A percentile compares a stretch with the other conserved stretches of the same genome.
These are phyloP conservation scores for Empidonax alnorum DNA, from an alignment of 2,113 vertebrate genomes.

Conservation along the genomic window DNA sequence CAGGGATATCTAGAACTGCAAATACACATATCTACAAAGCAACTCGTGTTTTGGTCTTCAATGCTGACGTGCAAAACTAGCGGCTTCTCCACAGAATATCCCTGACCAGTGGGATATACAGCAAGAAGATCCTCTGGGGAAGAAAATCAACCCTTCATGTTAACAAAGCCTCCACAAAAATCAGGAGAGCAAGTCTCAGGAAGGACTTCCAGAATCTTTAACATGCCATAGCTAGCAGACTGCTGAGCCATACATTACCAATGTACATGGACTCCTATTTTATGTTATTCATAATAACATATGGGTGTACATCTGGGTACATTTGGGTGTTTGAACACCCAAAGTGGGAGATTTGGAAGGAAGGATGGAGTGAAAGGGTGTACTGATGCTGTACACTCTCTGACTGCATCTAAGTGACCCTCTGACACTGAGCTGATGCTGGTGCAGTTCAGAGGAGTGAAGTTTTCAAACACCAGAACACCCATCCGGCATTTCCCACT, in stretches of 20 bases:
- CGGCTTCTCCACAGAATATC: not conserved
- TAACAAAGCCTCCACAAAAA: not conserved
- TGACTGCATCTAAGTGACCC: not conserved
- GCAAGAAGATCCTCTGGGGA: not conserved
- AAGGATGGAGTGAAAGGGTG: not conserved
- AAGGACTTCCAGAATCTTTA: not conserved
- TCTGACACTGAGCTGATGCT: not conserved
- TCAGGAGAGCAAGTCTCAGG: not conserved
- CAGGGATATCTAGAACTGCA: not conserved
- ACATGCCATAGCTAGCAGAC: not conserved
- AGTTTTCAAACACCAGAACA: not conserved
- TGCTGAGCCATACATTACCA: not conserved
- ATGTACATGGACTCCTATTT: not conserved
- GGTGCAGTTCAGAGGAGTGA: not conserved
- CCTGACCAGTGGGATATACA: not conserved
- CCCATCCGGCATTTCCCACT: fast-evolving
- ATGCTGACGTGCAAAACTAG: not conserved
- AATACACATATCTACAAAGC: not conserved
- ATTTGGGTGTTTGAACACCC: not conserved
- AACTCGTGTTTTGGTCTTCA: not conserved
- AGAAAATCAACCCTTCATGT: not conserved
- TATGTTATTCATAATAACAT: not conserved
- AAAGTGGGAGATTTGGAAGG: not conserved
- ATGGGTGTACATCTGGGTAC: too few relatives aligned
- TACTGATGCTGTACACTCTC: not conserved